These are phyloP conservation scores for Campylomormyrus numenius DNA, from an alignment of 2,113 vertebrate species.

Conservation along the genomic window DNA sequence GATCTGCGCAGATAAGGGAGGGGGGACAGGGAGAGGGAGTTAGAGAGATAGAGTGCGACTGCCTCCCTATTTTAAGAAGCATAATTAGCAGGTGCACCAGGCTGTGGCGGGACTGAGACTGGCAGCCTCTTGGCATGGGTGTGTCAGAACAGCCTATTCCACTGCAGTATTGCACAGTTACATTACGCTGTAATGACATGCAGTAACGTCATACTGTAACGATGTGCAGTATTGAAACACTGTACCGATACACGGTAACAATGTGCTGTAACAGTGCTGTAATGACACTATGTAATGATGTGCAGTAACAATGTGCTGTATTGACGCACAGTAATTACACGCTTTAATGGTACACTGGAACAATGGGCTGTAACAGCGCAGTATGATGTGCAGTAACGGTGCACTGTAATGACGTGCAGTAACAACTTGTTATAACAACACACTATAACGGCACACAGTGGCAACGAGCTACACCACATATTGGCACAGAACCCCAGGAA, in stretches of 20 bases:
- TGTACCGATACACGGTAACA: neutral
- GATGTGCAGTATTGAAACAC: neutral
- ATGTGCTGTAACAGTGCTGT: too few species aligned
- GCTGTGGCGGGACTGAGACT: neutral
- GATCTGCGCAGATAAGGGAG: neutral
- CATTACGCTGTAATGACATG: neutral
- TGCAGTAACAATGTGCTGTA: neutral
- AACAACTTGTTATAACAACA: neutral
- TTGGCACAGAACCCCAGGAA: neutral
- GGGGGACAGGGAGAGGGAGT: neutral
- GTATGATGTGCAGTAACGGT: neutral
- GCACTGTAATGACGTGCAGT: neutral
- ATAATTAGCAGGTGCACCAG: conserved; percentile 15
- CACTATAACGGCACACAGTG: neutral
- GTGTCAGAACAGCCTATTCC: neutral
- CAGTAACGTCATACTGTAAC: neutral
- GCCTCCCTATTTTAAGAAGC: conserved; percentile 15
- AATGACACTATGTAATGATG: neutral
- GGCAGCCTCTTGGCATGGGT: neutral
- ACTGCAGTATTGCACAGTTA: neutral
- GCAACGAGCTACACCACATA: neutral
- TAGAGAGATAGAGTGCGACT: neutral
- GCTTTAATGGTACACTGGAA: neutral
- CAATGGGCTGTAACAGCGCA: neutral
- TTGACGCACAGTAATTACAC: neutral